Evolutionary conservation across 1,140 invertebrate genomes (phyloP).

Genomic region (Drosophila oshimai): DNA sequence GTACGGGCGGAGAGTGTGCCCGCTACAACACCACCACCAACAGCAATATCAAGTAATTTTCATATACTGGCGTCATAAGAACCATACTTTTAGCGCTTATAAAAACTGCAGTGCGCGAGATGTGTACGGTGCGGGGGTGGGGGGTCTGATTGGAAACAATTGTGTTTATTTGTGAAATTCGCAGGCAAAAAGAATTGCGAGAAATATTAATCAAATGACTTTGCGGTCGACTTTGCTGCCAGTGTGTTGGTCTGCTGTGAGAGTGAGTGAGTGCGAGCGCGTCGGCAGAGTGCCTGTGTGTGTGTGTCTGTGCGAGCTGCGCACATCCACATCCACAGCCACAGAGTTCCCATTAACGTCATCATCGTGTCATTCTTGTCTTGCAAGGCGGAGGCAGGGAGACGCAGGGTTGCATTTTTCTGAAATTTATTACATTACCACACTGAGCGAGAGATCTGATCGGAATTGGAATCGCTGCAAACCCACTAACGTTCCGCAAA

Average conservation of each 20-base stretch:
- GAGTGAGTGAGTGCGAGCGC: slow-evolving; percentile 43
- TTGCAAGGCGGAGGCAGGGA: slow-evolving; percentile 40
- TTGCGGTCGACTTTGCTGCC: slow-evolving; percentile 66
- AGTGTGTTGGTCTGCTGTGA: slow-evolving; percentile 34
- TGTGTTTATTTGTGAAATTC: slow-evolving; percentile 76
- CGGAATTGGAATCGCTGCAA: slow-evolving; percentile 26
- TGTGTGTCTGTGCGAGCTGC: slow-evolving; percentile 57
- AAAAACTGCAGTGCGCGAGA: slow-evolving; percentile 38
- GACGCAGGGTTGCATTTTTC: slow-evolving; percentile 76
- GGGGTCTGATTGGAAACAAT: slow-evolving; percentile 54
- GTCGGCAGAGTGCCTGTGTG: slow-evolving; percentile 22
- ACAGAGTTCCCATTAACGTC: slow-evolving; percentile 78
- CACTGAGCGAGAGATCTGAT: slow-evolving; percentile 18
- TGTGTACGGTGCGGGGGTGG: background rate
- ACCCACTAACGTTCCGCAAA: slow-evolving; percentile 2
- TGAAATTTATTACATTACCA: slow-evolving; percentile 39
- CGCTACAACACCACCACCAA: slow-evolving; percentile 55
- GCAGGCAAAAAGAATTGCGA: slow-evolving; percentile 48
- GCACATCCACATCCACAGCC: slow-evolving; percentile 59
- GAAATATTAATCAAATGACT: slow-evolving; percentile 78
- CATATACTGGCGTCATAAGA: slow-evolving; percentile 79
- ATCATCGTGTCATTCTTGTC: slow-evolving; percentile 82
- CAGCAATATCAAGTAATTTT: slow-evolving; percentile 70
- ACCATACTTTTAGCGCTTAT: slow-evolving; percentile 54
- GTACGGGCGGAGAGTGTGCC: slow-evolving; percentile 36